These are phyloP conservation scores for Grammatotria lemairii DNA, from an alignment of 2,113 vertebrate genomes.

Conservation along the genomic window DNA sequence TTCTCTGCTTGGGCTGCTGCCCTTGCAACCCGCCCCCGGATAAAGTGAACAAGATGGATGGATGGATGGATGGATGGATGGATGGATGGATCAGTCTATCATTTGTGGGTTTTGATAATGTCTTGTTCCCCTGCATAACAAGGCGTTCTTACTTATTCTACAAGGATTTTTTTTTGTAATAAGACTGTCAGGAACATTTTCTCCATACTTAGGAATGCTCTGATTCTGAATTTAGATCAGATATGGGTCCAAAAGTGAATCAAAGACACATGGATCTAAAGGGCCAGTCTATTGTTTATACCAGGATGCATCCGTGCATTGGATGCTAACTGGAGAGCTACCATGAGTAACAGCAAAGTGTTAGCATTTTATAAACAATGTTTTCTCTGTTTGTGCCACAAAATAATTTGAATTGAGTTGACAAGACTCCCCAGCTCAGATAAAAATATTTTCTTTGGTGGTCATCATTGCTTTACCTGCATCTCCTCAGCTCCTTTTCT, in stretches of 20 bases:
- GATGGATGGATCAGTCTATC: background rate
- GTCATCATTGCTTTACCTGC: background rate
- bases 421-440: background rate
- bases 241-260: background rate
- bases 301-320: background rate
- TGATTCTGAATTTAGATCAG: background rate
- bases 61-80: rapidly evolving
- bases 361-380: background rate
- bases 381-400: background rate
- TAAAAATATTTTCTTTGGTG: background rate
- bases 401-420: background rate
- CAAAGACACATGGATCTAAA: background rate
- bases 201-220: background rate
- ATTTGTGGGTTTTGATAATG: background rate
- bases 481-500: rapidly evolving
- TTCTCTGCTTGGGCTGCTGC: background rate
- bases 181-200: background rate
- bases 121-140: background rate
- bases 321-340: background rate
- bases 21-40: rapidly evolving
- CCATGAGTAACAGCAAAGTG: background rate
- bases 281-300: background rate
- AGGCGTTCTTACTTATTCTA: background rate
- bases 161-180: background rate
- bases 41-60: rapidly evolving